Percentiles rank a stretch among this genome's conserved stretches.
These are phyloP conservation scores for Pegoplata infirma DNA, from an alignment of 2,888 invertebrate species.

Conservation along the genomic window DNA sequence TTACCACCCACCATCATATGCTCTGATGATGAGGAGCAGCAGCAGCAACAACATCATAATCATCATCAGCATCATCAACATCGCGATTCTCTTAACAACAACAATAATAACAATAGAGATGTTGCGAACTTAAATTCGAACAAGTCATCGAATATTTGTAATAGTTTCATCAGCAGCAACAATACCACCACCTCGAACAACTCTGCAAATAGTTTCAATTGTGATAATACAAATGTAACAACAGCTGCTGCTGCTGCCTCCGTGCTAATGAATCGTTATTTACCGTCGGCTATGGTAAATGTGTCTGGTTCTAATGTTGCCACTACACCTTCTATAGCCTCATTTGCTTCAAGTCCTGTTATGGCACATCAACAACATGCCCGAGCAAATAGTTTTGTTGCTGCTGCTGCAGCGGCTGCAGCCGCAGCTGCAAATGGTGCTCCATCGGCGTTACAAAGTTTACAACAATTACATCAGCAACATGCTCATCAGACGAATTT, in stretches of 20 bases:
- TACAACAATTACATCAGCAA: conserved; percentile 77
- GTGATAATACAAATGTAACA: conserved; percentile 72
- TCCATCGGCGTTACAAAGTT: conserved; percentile 76
- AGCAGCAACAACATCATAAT: conserved; percentile 30
- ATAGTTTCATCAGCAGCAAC: conserved; percentile 33
- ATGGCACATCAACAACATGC: conserved; percentile 62
- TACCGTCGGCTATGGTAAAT: conserved; percentile 66
- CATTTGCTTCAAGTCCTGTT: conserved; percentile 58
- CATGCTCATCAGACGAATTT: conserved; percentile 75
- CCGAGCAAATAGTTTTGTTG: conserved; percentile 70
- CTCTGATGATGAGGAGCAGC: conserved; percentile 45
- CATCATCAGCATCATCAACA: conserved; percentile 27
- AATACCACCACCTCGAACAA: conserved; percentile 53
- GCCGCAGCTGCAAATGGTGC: conserved; percentile 68
- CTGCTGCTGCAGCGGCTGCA: conserved; percentile 70
- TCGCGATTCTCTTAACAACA: conserved; percentile 45
- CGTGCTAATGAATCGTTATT: conserved; percentile 68
- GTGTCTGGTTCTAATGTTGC: conserved; percentile 51
- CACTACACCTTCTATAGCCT: conserved; percentile 56
- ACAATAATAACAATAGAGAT: conserved; percentile 63
- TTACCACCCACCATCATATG: conserved; percentile 27
- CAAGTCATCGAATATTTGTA: conserved; percentile 61
- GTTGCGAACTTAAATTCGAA: conserved; percentile 60
- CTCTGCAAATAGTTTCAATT: conserved; percentile 75
- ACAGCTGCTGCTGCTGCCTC: conserved; percentile 64